These are phyloP conservation scores for Papilio polytes DNA, from an alignment of 1,140 invertebrate genomes.

Conservation along the genomic window DNA sequence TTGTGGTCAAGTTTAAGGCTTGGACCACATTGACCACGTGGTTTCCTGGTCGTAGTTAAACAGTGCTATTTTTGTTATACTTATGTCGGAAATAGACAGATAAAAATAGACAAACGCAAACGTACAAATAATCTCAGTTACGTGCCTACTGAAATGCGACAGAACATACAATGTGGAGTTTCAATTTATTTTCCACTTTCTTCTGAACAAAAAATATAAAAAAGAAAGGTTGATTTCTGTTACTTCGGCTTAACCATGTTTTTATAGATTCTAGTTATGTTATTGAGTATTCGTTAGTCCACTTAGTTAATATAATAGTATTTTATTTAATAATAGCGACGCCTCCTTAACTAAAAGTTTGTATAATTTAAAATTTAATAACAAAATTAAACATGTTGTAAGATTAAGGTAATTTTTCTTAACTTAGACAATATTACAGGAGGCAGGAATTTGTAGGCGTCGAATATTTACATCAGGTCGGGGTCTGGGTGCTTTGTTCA, in stretches of 20 bases:
- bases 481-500: constrained; percentile 66
- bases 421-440: constrained; percentile 13
- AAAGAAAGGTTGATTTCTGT: not conserved
- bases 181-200: not conserved
- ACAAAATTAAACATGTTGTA: not conserved
- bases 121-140: not conserved
- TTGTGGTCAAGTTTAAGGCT: no score
- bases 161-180: not conserved
- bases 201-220: not conserved
- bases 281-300: not conserved
- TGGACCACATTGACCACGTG: no score
- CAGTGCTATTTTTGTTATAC: no score
- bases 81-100: no score
- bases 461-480: constrained; percentile 19
- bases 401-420: constrained; percentile 22
- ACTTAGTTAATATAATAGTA: no score
- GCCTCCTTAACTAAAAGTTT: no score
- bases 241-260: not conserved
- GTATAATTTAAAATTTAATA: not conserved
- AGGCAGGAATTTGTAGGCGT: constrained; percentile 21
- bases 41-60: not conserved
- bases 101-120: not conserved
- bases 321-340: no score
- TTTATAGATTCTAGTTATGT: not conserved
- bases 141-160: not conserved